Base-by-base conservation (phyloP, 2,113 vertebrate species). In the Misgurnus anguillicaudatus region DNA sequence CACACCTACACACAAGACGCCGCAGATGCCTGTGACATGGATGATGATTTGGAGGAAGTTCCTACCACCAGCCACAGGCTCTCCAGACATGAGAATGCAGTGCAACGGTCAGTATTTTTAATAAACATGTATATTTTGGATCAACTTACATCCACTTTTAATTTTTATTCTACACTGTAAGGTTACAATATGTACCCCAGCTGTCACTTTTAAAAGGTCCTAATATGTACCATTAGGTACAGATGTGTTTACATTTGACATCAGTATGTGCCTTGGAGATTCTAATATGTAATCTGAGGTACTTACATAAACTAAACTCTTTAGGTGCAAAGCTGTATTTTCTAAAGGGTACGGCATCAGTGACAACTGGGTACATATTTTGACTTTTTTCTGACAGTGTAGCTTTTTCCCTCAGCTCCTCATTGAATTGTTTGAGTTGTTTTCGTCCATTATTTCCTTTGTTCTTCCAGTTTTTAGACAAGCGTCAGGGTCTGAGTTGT, bases 91-190 rank as follows among this genome's bases (percentile, higher is more conserved):
- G 98, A 99, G 86, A 99, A 97, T 92, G 93, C 96, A 91, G 96
- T 98, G 89, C 98, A 99, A 95, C 96, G 98, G 98, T 99, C 95
- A 98, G 98, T 99, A 99, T 95, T 94, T 4, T 65, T 75, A 78
- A 69, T 71, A 80, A 77, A 82, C 80, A 81, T 73, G 80, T 10
- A 67, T 36, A 93, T 88, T 78, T 85, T 75, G n/a, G 38, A 60
- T 58, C 38, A 7, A 79, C 77, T 85, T 89, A 57, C 67, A 77
- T 45, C 85, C 89, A 86, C 84, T 80, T 84, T 89, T 31, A 61
- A 82, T 89, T 86, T 74, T 31, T 31, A 31, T 31, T 31, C 24
- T 31, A 31, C 24, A 31, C 24, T 31, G 24, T 31, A 31, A 31
- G 24, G 24, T 31, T 31, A 31, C 24, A 31, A 31, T 31, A 31